Evolutionary conservation across 2,113 vertebrate genomes (phyloP).

Genomic region (Siphamia tubifer): DNA sequence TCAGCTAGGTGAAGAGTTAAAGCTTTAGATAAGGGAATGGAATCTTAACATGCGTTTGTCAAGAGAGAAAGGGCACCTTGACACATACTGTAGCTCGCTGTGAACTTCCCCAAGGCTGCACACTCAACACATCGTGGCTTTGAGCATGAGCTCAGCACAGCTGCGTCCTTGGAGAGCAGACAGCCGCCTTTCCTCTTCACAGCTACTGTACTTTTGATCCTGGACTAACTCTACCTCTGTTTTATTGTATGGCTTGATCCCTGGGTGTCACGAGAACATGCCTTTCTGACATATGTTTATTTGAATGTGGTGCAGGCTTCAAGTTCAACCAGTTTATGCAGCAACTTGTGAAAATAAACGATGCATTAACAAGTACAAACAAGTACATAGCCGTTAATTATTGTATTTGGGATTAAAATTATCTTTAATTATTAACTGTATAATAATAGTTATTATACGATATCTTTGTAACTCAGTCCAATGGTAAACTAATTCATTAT

Average conservation of each 20-base stretch:
- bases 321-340: background rate
- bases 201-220: conserved; percentile 27
- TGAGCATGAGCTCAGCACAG: conserved; percentile 38
- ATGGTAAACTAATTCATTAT: background rate
- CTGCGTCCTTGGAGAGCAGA: conserved; percentile 36
- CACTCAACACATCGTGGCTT: conserved; percentile 45
- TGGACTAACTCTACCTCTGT: background rate
- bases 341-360: background rate
- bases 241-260: background rate
- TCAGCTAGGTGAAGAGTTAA: conserved; percentile 10
- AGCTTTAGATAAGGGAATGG: conserved; percentile 37
- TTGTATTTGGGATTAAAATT: too few relatives aligned
- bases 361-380: background rate
- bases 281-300: background rate
- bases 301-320: background rate
- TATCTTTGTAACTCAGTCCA: too few relatives aligned
- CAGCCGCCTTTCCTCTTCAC: conserved; percentile 11
- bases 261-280: background rate
- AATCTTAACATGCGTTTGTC: conserved; percentile 63
- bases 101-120: conserved; percentile 54
- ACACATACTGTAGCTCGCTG: conserved; percentile 62
- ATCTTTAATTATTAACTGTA: too few relatives aligned
- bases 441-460: too few relatives aligned
- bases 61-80: conserved; percentile 70
- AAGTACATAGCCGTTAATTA: too few relatives aligned